Base-by-base conservation (phyloP, 2,888 invertebrate genomes). In the Drosophila quinaria region DNA sequence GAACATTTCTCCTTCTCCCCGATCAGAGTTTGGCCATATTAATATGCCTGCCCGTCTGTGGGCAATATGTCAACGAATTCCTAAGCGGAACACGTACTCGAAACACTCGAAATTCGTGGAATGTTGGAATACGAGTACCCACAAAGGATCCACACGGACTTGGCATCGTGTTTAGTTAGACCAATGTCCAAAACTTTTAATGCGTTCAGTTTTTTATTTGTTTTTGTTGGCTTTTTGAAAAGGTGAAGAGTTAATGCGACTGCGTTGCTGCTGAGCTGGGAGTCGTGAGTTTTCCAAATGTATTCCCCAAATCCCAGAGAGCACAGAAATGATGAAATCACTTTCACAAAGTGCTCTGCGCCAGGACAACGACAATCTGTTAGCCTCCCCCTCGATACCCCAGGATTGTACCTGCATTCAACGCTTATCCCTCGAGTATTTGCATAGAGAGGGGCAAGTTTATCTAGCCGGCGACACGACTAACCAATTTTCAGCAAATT, bases 401-500 rank as follows among this genome's bases (percentile, higher is more conserved):
- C 17, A n/a, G 29, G n/a, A 5, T 15, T 33, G 31, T 52, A 61
- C 50, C 70, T 69, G 61, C 65, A 79, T 71, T 51, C 72, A 56
- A 61, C 31, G 72, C 25, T 51, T 65, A 67, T 79, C 75, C 83
- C 77, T 59, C 46, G 80, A 70, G 78, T 62, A 73, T 74, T 55
- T 76, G 65, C 75, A 73, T 79, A 49, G 51, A 47, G 49, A 46
- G 58, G 64, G 63, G 55, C 56, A 80, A 83, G 82, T 89, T 84
- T 89, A 89, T 87, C 88, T 80, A 74, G 83, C 75, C 62, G 78
- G 51, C 74, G 76, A 90, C 90, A 90, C 65, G 90, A 85, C 78
- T 86, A 79, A 88, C 90, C 90, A 88, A 90, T 90, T 88, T 88
- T 80, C 86, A 85, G 90, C 90, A 90, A 90, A 88, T 90, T 89